phyloP scores from a whole-genome alignment of 2,797 vertebrate genomes.

The Euphonia xanthogaster region DNA sequence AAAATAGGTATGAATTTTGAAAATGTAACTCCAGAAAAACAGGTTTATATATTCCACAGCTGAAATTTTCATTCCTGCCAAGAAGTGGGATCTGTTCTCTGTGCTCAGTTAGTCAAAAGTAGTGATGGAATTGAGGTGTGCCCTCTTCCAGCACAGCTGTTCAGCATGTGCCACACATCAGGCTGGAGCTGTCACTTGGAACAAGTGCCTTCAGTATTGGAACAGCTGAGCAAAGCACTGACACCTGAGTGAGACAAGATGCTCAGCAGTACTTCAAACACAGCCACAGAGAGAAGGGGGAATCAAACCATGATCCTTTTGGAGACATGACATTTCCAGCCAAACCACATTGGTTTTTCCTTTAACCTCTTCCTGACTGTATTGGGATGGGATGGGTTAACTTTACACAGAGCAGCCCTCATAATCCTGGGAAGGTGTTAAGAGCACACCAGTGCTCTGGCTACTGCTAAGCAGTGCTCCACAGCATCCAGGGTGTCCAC shows the following conservation, averaged over 20 bases:
- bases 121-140: not conserved
- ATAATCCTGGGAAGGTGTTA: not conserved
- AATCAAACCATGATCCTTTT: not conserved
- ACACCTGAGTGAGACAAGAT: accelerated
- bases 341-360: not conserved
- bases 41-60: accelerated
- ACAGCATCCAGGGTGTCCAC: not conserved
- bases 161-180: accelerated
- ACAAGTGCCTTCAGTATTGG: not conserved
- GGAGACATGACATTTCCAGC: not conserved
- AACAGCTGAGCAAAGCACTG: not conserved
- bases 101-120: accelerated
- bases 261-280: not conserved
- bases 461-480: not conserved
- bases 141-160: not conserved
- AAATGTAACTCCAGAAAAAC: not conserved
- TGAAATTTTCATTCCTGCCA: not conserved
- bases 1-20: not conserved
- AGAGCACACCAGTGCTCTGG: not conserved
- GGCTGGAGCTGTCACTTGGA: not conserved
- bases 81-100: not conserved
- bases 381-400: too few relatives aligned
- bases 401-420: not conserved
- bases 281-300: not conserved
- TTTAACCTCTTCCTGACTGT: not conserved